Percentiles rank a stretch among this genome's conserved stretches.
Conservation (phyloP, 1,140 invertebrate genomes). For the Temnothorax longispinosus region DNA sequence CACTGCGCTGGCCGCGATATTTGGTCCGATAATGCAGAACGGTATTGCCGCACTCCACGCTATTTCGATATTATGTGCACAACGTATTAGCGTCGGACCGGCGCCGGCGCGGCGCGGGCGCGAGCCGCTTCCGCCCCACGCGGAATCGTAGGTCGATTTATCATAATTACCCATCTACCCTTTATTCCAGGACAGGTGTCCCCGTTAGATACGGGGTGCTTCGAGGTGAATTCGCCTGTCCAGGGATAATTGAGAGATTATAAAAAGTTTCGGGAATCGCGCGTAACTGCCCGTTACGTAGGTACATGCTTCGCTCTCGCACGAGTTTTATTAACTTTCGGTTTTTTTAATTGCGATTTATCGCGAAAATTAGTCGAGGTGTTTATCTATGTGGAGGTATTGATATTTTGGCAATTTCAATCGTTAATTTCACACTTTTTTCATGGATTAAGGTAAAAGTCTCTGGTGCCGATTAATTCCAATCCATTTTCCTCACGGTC, state of each 20-base stretch:
- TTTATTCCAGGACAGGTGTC: slow-evolving; percentile 58
- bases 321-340: neutral
- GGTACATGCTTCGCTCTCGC: neutral
- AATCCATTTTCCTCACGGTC: neutral
- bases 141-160: slow-evolving; percentile 47
- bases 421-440: neutral
- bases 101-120: too few species aligned
- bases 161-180: slow-evolving; percentile 70
- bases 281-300: neutral
- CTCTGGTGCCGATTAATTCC: neutral
- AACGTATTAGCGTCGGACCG: neutral
- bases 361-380: neutral
- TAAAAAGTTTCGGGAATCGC: neutral
- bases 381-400: neutral
- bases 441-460: neutral
- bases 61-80: slow-evolving; percentile 40
- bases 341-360: neutral
- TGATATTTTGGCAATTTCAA: neutral
- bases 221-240: neutral
- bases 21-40: slow-evolving; percentile 4
- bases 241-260: slow-evolving; percentile 18
- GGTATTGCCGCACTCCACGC: neutral
- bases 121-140: neutral
- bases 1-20: neutral
- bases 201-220: slow-evolving; percentile 18